Percentiles rank a stretch among this genome's conserved stretches.
These are phyloP conservation scores for Aurelia coerulea DNA, from an alignment of 30 jellyfish, hydroid and myxozoan species.

Conservation along the genomic window DNA sequence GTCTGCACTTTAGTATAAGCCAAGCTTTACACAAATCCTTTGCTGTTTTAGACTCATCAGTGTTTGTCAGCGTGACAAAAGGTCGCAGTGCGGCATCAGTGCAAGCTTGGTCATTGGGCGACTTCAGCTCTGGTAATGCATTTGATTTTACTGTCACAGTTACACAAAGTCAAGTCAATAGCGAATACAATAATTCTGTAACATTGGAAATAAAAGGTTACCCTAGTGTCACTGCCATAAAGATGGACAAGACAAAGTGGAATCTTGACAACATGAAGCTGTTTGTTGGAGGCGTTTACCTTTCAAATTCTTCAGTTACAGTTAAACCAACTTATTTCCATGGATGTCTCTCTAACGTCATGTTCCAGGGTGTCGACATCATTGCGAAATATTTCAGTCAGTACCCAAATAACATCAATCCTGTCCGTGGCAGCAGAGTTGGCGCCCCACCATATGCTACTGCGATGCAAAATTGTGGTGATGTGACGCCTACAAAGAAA, in stretches of 20 bases:
- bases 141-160: background rate
- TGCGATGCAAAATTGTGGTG: background rate
- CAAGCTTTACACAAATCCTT: too few relatives aligned
- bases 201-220: background rate
- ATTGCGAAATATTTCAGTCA: slow-evolving; percentile 5
- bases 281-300: slow-evolving; percentile 8
- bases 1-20: too few relatives aligned
- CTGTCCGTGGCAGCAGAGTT: too few relatives aligned
- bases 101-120: background rate
- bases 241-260: background rate
- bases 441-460: background rate
- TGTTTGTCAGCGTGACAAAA: too few relatives aligned
- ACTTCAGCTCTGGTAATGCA: background rate
- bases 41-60: background rate
- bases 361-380: slow-evolving; percentile 19
- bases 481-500: background rate
- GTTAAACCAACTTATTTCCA: background rate
- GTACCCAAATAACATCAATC: background rate
- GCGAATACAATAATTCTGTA: background rate
- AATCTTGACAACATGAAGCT: background rate
- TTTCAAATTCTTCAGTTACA: slow-evolving; percentile 8
- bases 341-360: slow-evolving; percentile 27
- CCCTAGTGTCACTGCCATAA: background rate
- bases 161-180: background rate
- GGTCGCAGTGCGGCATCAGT: background rate